A percentile compares a stretch with the other conserved stretches of the same genome.
phyloP scores from a whole-genome alignment of 2,113 vertebrate genomes.

The Xyliphius kryptos region DNA sequence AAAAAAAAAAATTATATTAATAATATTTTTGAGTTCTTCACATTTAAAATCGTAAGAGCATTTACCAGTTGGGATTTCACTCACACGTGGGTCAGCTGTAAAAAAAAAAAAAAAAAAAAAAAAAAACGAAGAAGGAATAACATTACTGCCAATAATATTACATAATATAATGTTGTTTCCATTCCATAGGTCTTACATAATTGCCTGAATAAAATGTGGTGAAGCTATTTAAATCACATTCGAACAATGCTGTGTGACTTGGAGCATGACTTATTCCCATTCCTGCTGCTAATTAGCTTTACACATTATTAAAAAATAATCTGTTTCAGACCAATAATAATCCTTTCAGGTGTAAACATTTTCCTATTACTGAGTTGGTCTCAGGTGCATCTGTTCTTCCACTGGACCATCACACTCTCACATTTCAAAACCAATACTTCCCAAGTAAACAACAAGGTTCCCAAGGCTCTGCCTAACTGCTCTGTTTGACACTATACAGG shows the following conservation, averaged over 20 bases:
- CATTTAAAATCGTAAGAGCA: background rate
- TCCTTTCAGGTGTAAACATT: background rate
- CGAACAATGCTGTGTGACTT: constrained; percentile 10
- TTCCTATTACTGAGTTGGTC: too few species aligned
- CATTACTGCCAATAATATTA: constrained; percentile 11
- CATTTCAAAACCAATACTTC: background rate
- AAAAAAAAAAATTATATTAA: too few species aligned
- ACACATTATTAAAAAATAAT: too few species aligned
- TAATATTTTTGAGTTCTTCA: too few species aligned
- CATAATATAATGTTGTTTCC: constrained; percentile 13
- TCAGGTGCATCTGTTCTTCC: background rate
- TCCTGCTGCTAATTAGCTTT: background rate
- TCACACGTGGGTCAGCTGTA: constrained; percentile 90
- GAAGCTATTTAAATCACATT: constrained; percentile 10
- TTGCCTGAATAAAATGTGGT: background rate
- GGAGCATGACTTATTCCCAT: background rate
- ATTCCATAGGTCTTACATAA: constrained; percentile 10
- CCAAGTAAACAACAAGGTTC: background rate
- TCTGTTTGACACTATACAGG: constrained; percentile 1
- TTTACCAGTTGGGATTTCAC: constrained; percentile 83
- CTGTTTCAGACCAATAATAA: background rate
- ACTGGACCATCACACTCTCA: background rate
- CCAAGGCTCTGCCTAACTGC: background rate
- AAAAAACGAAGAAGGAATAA: background rate
- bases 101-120: constrained; percentile 33